A percentile compares a stretch with the other conserved stretches of the same genome.
phyloP scores from a whole-genome alignment of 2,888 invertebrate species.

The Drosophila rellima region DNA sequence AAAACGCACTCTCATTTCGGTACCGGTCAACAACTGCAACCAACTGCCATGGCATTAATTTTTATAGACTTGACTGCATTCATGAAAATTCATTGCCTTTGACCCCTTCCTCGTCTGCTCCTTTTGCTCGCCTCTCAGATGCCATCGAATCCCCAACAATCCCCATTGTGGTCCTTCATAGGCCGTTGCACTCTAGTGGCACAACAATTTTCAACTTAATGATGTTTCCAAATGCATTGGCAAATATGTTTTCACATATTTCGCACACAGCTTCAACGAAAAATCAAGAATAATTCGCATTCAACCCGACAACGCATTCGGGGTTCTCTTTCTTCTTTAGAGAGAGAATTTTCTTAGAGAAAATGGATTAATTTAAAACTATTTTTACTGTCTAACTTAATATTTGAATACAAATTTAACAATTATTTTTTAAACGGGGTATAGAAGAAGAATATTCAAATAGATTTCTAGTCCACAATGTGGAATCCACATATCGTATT shows the following conservation, averaged over 20 bases:
- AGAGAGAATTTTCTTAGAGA: neutral
- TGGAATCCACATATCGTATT: too few relatives aligned
- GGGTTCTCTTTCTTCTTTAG: slow-evolving; percentile 27
- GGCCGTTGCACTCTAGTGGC: slow-evolving; percentile 72
- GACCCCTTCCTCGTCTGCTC: neutral
- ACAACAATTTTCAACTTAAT: slow-evolving; percentile 78
- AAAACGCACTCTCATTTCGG: slow-evolving; percentile 64
- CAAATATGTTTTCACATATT: slow-evolving; percentile 74
- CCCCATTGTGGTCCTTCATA: slow-evolving; percentile 63
- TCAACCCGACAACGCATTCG: slow-evolving; percentile 2
- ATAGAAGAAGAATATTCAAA: too few relatives aligned
- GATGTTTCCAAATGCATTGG: slow-evolving; percentile 80
- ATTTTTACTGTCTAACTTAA: too few relatives aligned
- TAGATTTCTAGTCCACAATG: too few relatives aligned
- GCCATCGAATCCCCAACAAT: slow-evolving; percentile 31
- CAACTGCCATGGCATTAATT: slow-evolving; percentile 75
- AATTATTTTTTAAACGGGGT: too few relatives aligned
- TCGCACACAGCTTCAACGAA: slow-evolving; percentile 46
- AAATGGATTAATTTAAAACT: neutral
- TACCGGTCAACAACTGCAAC: slow-evolving; percentile 51
- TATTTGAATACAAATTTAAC: too few relatives aligned
- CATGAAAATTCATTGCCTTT: slow-evolving; percentile 76
- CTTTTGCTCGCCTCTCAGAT: neutral
- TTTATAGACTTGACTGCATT: slow-evolving; percentile 81
- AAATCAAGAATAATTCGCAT: slow-evolving; percentile 30